Evolutionary conservation across 2,797 vertebrate species (phyloP).

Genomic region (Arctocebus calabarensis): DNA sequence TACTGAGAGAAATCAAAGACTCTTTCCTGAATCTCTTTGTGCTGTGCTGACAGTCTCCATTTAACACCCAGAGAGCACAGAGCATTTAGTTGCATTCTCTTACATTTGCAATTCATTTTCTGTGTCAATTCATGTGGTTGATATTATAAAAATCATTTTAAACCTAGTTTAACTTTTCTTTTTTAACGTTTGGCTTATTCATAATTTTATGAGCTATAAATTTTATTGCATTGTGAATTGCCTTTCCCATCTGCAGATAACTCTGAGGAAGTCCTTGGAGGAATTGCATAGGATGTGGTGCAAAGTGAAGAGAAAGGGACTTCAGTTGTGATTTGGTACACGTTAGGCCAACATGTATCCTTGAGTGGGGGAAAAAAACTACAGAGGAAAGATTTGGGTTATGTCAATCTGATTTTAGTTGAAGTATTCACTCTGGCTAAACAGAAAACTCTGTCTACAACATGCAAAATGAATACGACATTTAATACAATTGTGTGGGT

Average conservation of each 20-base stretch:
- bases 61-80: slow-evolving; percentile 63
- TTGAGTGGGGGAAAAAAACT: slow-evolving; percentile 60
- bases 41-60: slow-evolving; percentile 56
- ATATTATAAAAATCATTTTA: slow-evolving; percentile 84
- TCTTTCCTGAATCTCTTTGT: slow-evolving; percentile 52
- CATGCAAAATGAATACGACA: slow-evolving; percentile 13
- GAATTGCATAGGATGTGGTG: slow-evolving; percentile 76
- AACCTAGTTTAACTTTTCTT: slow-evolving; percentile 85
- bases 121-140: slow-evolving; percentile 81
- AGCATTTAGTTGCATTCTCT: slow-evolving; percentile 78
- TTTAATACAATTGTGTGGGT: slow-evolving; percentile 11
- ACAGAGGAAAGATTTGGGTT: background rate
- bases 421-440: background rate
- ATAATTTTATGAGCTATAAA: slow-evolving; percentile 86
- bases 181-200: slow-evolving; percentile 85
- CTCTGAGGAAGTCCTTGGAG: slow-evolving; percentile 82
- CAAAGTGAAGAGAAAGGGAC: slow-evolving; percentile 63
- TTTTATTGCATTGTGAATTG: slow-evolving; percentile 85
- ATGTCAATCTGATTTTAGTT: slow-evolving; percentile 50
- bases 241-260: slow-evolving; percentile 82
- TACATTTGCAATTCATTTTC: slow-evolving; percentile 83
- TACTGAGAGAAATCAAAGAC: slow-evolving; percentile 42
- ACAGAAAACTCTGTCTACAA: slow-evolving; percentile 2
- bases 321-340: slow-evolving; percentile 66
- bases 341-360: slow-evolving; percentile 60